A percentile compares a stretch with the other conserved stretches of the same genome.
Conservation (phyloP, 2,888 invertebrate species). For the Tupiocoris notatus region DNA sequence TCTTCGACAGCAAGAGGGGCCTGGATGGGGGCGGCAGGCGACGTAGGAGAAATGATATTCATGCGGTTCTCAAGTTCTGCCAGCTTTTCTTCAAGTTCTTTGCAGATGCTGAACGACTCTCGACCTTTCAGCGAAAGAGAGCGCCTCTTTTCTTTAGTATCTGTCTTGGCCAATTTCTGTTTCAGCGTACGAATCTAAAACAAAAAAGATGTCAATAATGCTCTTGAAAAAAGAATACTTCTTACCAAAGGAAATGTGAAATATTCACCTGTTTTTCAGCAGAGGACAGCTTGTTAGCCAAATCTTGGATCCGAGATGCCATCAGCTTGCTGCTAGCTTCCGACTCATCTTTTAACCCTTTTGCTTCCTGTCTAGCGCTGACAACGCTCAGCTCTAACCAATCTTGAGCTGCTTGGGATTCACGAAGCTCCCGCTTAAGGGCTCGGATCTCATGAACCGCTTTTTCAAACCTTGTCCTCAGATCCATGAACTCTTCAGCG, state of each 20-base stretch:
- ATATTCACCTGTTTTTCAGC: conserved; percentile 77
- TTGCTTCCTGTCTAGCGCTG: conserved; percentile 70
- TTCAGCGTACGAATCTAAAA: conserved; percentile 63
- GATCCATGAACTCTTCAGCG: conserved; percentile 76
- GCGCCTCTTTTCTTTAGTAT: conserved; percentile 73
- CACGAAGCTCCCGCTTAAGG: conserved; percentile 76
- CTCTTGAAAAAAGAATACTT: not conserved
- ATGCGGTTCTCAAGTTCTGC: conserved; percentile 78
- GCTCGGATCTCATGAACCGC: conserved; percentile 80
- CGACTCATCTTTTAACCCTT: conserved; percentile 62
- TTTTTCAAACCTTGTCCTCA: conserved; percentile 74
- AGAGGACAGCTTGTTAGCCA: conserved; percentile 75
- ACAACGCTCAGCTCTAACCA: conserved; percentile 76
- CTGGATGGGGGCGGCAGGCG: conserved; percentile 56
- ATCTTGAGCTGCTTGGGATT: conserved; percentile 76
- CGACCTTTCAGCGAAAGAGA: conserved; percentile 80
- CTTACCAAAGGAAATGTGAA: not conserved
- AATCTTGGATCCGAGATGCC: conserved; percentile 78
- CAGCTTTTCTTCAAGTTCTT: conserved; percentile 81
- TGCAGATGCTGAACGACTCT: conserved; percentile 75
- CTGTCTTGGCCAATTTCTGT: conserved; percentile 75
- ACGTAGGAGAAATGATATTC: conserved; percentile 63
- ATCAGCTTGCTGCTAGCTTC: conserved; percentile 75
- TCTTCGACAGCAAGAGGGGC: conserved; percentile 36
- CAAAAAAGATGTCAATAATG: not conserved